Evolutionary conservation across 2,797 vertebrate species (phyloP).

Genomic region (Capromys pilorides): DNA sequence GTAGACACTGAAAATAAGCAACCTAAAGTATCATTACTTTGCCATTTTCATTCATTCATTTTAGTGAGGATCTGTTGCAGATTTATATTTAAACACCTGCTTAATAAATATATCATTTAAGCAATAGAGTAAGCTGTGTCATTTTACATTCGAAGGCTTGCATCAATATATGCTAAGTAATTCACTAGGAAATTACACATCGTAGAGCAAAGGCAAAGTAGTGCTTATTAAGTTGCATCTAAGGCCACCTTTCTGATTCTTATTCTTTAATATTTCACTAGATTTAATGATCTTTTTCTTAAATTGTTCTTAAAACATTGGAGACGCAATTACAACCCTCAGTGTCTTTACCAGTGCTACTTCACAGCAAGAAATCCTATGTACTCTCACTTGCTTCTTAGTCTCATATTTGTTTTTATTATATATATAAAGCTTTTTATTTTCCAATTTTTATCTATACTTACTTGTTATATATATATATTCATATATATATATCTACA

Average conservation of each 20-base stretch:
- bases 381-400: neutral
- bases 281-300: neutral
- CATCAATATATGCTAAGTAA: neutral
- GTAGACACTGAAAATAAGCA: neutral
- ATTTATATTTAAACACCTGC: neutral
- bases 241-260: neutral
- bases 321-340: neutral
- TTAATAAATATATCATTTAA: constrained; percentile 2
- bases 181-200: neutral
- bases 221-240: neutral
- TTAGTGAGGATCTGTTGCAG: neutral
- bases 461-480: neutral
- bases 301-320: neutral
- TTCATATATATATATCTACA: neutral
- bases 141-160: neutral
- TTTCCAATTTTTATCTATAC: neutral
- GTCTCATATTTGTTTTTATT: neutral
- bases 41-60: neutral
- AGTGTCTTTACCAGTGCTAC: neutral
- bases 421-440: neutral
- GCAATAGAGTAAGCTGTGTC: neutral
- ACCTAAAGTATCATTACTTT: neutral
- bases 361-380: neutral
- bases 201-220: neutral
- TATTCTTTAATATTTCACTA: neutral